phyloP scores from a whole-genome alignment of 2,888 invertebrate species.

The Pheosia tremula region DNA sequence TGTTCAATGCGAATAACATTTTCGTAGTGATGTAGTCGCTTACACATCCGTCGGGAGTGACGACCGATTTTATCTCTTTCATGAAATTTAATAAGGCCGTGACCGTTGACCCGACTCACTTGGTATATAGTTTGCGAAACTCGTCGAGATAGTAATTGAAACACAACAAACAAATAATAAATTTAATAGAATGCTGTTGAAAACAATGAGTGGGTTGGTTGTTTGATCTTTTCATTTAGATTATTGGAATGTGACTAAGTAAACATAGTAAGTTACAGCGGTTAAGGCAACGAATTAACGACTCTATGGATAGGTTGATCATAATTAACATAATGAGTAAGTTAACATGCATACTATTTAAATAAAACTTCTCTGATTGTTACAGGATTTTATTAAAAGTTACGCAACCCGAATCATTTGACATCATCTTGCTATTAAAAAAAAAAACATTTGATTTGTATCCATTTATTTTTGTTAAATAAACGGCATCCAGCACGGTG shows the following conservation, averaged over 20 bases:
- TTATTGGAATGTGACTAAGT: background rate
- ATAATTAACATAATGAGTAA: too few relatives aligned
- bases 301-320: too few relatives aligned
- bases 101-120: slow-evolving; percentile 48
- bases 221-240: background rate
- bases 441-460: slow-evolving; percentile 3
- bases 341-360: too few relatives aligned
- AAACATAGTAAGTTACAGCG: background rate
- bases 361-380: too few relatives aligned
- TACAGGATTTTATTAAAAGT: too few relatives aligned
- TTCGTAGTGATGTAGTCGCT: slow-evolving; percentile 38
- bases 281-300: background rate
- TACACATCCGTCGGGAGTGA: slow-evolving; percentile 35
- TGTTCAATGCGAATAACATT: slow-evolving; percentile 60
- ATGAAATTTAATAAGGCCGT: slow-evolving; percentile 55
- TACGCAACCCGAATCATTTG: too few relatives aligned
- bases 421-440: background rate
- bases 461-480: slow-evolving; percentile 41
- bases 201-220: slow-evolving; percentile 8
- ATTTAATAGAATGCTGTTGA: slow-evolving; percentile 4
- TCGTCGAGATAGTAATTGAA: slow-evolving; percentile 23
- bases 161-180: slow-evolving; percentile 4
- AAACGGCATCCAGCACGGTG: slow-evolving; percentile 59
- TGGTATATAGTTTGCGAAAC: slow-evolving; percentile 38
- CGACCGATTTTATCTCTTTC: slow-evolving; percentile 51